A percentile compares a stretch with the other conserved stretches of the same genome.
These are phyloP conservation scores for Diarsia mendica DNA, from an alignment of 2,888 invertebrate species.

Conservation along the genomic window DNA sequence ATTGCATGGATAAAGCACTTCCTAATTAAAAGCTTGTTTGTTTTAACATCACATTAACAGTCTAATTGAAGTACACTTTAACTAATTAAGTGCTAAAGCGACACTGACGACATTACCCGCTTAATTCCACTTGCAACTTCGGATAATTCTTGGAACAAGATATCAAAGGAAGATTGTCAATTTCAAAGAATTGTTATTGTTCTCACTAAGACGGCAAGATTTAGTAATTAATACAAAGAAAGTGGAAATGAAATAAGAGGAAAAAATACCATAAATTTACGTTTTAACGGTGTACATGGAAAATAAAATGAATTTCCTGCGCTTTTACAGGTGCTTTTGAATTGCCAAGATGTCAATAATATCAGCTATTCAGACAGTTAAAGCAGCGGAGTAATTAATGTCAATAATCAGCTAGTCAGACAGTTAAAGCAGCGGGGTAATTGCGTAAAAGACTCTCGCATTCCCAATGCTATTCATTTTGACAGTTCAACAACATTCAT, in stretches of 20 bases:
- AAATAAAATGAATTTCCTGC: not conserved
- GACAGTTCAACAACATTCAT: not conserved
- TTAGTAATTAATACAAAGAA: not conserved
- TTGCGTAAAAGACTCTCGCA: not conserved
- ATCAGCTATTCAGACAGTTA: not conserved
- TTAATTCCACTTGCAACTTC: conserved; percentile 4
- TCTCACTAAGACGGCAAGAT: not conserved
- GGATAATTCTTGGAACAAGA: not conserved
- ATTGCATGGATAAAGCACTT: conserved; percentile 13
- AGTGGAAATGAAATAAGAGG: not conserved
- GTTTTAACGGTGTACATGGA: no score
- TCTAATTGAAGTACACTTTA: conserved; percentile 26
- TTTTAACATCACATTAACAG: conserved; percentile 21
- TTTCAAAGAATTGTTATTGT: not conserved
- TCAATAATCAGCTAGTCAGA: not conserved
- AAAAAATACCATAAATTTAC: not conserved
- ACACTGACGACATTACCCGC: conserved; percentile 8
- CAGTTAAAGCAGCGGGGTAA: not conserved
- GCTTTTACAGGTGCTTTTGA: not conserved
- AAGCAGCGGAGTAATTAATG: not conserved
- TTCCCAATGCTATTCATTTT: not conserved
- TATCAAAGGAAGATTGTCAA: conserved; percentile 7
- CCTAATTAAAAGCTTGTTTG: conserved; percentile 28
- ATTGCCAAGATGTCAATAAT: not conserved
- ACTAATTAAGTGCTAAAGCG: conserved; percentile 35